Evolutionary conservation across 2,113 vertebrate species (phyloP), one percentile per base, ranked within the genome.

Genomic region (Origma solitaria): DNA sequence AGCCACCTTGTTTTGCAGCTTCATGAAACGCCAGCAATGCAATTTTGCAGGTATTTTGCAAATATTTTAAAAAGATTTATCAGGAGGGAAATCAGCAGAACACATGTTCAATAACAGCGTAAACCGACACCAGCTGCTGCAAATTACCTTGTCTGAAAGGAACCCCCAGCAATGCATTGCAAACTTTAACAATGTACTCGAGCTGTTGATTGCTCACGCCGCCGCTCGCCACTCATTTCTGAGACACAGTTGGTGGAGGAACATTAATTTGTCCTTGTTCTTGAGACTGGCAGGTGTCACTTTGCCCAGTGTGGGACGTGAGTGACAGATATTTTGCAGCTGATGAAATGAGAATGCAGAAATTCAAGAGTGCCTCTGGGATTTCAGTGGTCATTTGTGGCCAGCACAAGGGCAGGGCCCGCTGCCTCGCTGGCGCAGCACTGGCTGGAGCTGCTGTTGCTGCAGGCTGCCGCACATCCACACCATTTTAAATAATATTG

Each of bases 281-380:
- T 98, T 98, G 98, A 99, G 99, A 99, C 98, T 98, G 99, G 98
- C 99, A 99, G 99, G 99, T 99, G 99, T 99, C 99, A 99, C 98
- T 98, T 98, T 98, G 98, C 98, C 97, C 98, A 96, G 97, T 97
- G 97, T 98, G 97, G 97, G 97, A 98, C 93, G 95, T 98, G 98
- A 98, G 97, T 98, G 98, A 98, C 98, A 97, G 98, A 97, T 97
- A 98, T 98, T 98, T 98, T 97, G 98, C 98, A 97, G 98, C 97
- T 98, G 98, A 98, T 98, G 98, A 99, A 99, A 99, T 98, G 98
- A 98, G 97, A 98, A 98, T 98, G 98, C 98, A 98, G 99, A 99
- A 99, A 99, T 98, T 98, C 98, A 98, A 99, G 99, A 98, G 98
- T 97, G 98, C 99, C 99, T 98, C 98, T 96, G 99, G 99, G 99